Evolutionary conservation across 2,113 vertebrate genomes (phyloP).

Genomic region (Hystrix brachyura): DNA sequence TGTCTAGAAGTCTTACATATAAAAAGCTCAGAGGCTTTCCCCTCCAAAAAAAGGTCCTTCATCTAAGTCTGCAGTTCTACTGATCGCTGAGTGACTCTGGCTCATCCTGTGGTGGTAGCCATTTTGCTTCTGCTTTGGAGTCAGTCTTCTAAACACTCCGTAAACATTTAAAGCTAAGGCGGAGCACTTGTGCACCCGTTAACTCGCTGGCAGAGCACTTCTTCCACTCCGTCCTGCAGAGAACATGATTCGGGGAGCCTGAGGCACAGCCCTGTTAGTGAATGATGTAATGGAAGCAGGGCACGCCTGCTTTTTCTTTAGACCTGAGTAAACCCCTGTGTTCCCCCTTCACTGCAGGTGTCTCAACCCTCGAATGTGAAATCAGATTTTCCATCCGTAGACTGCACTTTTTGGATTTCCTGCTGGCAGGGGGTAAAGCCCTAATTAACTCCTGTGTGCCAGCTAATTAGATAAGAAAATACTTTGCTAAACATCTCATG

Average conservation of each 20-base stretch:
- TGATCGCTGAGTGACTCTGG: background rate
- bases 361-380: slow-evolving; percentile 49
- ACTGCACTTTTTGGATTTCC: slow-evolving; percentile 65
- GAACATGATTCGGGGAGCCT: background rate
- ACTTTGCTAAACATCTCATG: slow-evolving; percentile 59
- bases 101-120: background rate
- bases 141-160: background rate
- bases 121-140: background rate
- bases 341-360: slow-evolving; percentile 45
- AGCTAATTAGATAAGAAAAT: slow-evolving; percentile 73
- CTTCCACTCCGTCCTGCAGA: slow-evolving; percentile 55
- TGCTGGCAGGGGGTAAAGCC: slow-evolving; percentile 41
- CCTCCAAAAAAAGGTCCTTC: background rate
- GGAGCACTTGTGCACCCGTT: background rate
- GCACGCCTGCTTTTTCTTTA: slow-evolving; percentile 5
- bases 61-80: background rate
- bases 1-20: background rate
- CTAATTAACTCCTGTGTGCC: slow-evolving; percentile 66
- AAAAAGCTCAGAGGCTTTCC: background rate
- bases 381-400: slow-evolving; percentile 75
- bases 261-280: background rate
- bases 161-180: slow-evolving; percentile 27
- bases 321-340: slow-evolving; percentile 23
- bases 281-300: slow-evolving; percentile 63
- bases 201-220: slow-evolving; percentile 57